Percentiles rank a stretch among this genome's conserved stretches.
phyloP scores from a whole-genome alignment of 2,888 invertebrate species.

The Halictus ligatus region DNA sequence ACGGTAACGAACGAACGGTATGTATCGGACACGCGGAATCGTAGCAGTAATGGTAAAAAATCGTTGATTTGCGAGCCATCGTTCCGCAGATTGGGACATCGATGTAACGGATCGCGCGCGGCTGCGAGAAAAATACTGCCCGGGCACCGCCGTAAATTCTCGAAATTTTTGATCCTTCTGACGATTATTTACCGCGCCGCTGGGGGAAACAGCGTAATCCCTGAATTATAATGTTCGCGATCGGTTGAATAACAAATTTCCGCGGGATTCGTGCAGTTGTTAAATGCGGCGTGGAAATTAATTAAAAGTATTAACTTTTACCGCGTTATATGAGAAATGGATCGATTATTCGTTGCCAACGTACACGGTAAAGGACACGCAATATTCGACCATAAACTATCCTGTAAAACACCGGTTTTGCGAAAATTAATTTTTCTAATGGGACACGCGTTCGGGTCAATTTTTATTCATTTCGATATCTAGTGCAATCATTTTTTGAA shows the following conservation, averaged over 20 bases:
- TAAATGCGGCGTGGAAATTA: background rate
- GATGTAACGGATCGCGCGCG: constrained; percentile 13
- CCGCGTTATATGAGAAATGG: background rate
- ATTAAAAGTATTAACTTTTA: background rate
- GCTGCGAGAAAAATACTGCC: constrained; percentile 25
- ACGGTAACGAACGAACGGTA: constrained; percentile 29
- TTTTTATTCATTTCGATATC: constrained; percentile 20
- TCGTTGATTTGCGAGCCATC: constrained; percentile 56
- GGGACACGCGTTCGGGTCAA: background rate
- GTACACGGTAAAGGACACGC: background rate
- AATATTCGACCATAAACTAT: background rate
- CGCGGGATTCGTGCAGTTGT: background rate
- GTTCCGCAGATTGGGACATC: constrained; percentile 50
- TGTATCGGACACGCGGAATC: constrained; percentile 14
- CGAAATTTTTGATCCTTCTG: constrained; percentile 35
- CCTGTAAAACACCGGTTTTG: background rate
- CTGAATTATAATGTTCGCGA: constrained; percentile 38
- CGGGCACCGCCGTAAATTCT: constrained; percentile 36
- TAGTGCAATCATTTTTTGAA: background rate
- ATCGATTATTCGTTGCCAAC: background rate
- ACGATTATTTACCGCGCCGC: constrained; percentile 39
- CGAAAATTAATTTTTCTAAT: background rate
- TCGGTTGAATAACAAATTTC: constrained; percentile 24
- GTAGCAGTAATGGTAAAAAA: constrained; percentile 34
- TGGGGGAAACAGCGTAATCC: constrained; percentile 24